phyloP scores from a whole-genome alignment of 2,888 invertebrate species.

The Eupeodes luniger region DNA sequence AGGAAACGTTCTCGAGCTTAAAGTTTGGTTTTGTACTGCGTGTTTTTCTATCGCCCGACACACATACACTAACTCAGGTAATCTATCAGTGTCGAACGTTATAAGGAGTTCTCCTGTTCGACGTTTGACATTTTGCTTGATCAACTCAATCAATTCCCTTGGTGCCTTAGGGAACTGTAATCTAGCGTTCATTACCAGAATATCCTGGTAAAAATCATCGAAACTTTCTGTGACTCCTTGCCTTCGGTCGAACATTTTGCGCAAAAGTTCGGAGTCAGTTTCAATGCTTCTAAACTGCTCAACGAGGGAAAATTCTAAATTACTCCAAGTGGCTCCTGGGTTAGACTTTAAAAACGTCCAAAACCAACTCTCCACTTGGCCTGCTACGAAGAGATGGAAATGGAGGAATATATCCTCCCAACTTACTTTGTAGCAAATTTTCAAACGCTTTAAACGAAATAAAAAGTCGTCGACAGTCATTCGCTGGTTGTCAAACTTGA shows the following conservation, averaged over 20 bases:
- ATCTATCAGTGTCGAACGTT: neutral
- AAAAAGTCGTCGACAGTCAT: neutral
- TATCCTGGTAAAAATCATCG: too few relatives aligned
- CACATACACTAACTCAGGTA: neutral
- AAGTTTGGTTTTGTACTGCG: neutral
- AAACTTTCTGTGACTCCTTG: too few relatives aligned
- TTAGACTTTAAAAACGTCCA: neutral
- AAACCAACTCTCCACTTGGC: neutral
- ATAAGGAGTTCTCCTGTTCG: too few relatives aligned
- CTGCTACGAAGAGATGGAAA: neutral
- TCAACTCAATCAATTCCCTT: too few relatives aligned
- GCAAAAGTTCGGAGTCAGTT: too few relatives aligned
- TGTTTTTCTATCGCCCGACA: neutral
- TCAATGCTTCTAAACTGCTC: too few relatives aligned
- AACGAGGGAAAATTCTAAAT: neutral
- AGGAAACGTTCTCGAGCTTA: neutral
- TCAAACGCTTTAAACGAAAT: neutral
- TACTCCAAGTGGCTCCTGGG: neutral
- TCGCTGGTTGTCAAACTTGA: neutral
- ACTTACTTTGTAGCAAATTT: neutral
- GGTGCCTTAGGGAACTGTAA: too few relatives aligned
- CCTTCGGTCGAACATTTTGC: too few relatives aligned
- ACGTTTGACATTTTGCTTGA: too few relatives aligned
- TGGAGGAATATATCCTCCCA: neutral
- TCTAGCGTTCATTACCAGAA: too few relatives aligned